Evolutionary conservation across 2,888 invertebrate species (phyloP), one percentile per base, ranked within the genome.

Genomic region (Cataglyphis albicans): DNA sequence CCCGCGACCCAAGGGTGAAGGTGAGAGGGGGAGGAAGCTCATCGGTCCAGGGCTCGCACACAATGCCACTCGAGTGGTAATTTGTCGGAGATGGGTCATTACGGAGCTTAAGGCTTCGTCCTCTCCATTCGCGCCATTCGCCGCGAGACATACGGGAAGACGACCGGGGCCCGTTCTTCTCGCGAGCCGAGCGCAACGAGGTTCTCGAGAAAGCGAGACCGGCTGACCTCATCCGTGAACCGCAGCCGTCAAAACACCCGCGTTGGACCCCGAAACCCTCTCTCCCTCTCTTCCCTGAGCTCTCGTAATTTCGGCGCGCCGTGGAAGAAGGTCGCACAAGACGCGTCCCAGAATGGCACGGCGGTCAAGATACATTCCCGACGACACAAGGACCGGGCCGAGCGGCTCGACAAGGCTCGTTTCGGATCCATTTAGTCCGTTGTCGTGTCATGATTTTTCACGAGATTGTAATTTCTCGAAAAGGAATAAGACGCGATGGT

Each of bases 171-270:
- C 83, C 84, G 89, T 85, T 80, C 83, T 81, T 81, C 82, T 81
- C 83, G 67, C 48, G 85, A 83, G 65, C 82, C 87, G 73, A 32
- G 81, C 83, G 87, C 87, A 82, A 87, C 86, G 83, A 82, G 83
- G 25, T 59, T 35, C 52, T 52, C 88, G 89, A 86, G 88, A 89
- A 91, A 90, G 90, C 91, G 89, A 87, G 90, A 85, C 88, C 87
- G 85, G 86, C 84, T 92, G 92, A 93, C 92, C 92, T 89, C 90
- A 88, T 91, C 52, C 92, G 89, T 91, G 92, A 92, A 92, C 92
- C 91, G 89, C 86, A 88, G 89, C 90, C 90, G 90, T 91, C 91
- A 91, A 91, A 91, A 89, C 89, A 90, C 86, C 84, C 88, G 87
- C 80, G 63, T 65, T 18, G 48, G 64, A 29, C 73, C 68, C 83